A percentile compares a stretch with the other conserved stretches of the same genome.
These are phyloP conservation scores for Cichladusa arquata DNA, from an alignment of 2,113 vertebrate genomes.

Conservation along the genomic window DNA sequence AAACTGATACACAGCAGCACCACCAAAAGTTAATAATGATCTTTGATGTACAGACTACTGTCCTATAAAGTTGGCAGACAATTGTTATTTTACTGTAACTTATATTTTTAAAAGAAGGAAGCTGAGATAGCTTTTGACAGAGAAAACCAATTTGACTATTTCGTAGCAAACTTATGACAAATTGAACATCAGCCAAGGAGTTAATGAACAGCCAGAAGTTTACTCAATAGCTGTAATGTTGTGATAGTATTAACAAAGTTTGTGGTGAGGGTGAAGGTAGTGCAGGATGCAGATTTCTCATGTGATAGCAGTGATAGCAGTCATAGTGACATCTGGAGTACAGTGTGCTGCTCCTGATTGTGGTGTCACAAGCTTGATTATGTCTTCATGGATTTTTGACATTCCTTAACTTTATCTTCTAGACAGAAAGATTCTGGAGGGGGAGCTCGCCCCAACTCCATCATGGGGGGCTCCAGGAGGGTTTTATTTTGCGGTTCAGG, in stretches of 20 bases:
- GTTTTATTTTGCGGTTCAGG: too few species aligned
- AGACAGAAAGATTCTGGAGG: background rate
- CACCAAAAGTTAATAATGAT: background rate
- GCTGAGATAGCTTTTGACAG: background rate
- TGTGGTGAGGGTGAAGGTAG: background rate
- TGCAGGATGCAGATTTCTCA: background rate
- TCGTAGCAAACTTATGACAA: background rate
- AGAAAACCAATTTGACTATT: background rate
- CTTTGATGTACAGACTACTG: background rate
- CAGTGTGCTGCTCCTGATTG: background rate
- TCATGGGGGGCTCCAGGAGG: too few species aligned
- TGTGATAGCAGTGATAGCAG: background rate
- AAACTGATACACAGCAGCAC: background rate
- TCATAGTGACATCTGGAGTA: background rate
- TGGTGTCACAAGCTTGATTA: background rate
- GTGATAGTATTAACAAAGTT: background rate
- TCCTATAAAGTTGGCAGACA: background rate
- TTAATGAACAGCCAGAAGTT: accelerated
- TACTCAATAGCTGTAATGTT: background rate
- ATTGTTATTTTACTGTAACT: background rate
- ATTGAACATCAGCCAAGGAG: background rate
- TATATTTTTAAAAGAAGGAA: background rate
- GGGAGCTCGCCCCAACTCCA: too few species aligned
- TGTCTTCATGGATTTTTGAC: background rate
- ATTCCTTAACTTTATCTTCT: background rate